Evolutionary conservation across 2,113 vertebrate genomes (phyloP).

Genomic region (Mola mola): DNA sequence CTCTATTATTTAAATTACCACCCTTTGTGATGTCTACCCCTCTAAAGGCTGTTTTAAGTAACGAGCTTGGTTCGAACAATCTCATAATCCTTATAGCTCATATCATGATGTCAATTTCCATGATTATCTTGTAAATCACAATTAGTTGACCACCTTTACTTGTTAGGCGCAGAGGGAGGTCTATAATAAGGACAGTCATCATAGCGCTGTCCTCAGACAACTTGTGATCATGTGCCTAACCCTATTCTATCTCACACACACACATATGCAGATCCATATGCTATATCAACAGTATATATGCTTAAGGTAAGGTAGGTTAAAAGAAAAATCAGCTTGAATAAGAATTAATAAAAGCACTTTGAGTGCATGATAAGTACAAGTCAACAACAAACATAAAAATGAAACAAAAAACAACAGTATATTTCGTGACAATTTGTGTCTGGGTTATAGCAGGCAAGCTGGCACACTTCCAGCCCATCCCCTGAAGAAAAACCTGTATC

Average conservation of each 20-base stretch:
- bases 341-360: background rate
- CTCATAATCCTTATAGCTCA: conserved; percentile 39
- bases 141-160: conserved; percentile 46
- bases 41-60: conserved; percentile 24
- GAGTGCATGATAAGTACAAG: background rate
- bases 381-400: background rate
- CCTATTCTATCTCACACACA: background rate
- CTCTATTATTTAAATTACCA: conserved; percentile 10
- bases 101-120: conserved; percentile 39
- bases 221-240: conserved; percentile 26
- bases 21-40: conserved; percentile 8
- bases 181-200: conserved; percentile 46
- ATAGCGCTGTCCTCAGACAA: conserved; percentile 45
- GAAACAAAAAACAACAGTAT: no score
- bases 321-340: no score
- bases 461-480: conserved; percentile 13
- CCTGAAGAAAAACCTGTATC: conserved; percentile 17
- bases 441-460: background rate
- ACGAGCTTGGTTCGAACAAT: conserved; percentile 51
- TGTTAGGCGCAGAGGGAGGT: conserved; percentile 30
- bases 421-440: background rate
- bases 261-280: background rate
- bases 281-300: background rate
- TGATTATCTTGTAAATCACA: conserved; percentile 37
- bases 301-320: no score